Evolutionary conservation across 2,113 vertebrate species (phyloP).

Genomic region (Zingel zingel): DNA sequence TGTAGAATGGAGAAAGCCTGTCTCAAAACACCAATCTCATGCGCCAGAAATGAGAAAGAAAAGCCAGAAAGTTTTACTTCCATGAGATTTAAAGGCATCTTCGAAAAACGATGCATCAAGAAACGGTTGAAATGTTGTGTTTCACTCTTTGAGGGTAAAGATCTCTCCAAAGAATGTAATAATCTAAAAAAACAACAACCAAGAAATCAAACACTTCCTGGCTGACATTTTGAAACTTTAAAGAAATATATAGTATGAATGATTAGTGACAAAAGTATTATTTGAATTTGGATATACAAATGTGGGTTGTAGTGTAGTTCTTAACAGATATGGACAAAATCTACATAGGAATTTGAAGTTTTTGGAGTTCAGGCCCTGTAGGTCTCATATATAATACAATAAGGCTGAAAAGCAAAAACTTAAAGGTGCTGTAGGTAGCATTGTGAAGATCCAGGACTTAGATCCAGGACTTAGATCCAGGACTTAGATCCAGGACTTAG

Average conservation of each 20-base stretch:
- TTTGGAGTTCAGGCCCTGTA: neutral
- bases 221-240: neutral
- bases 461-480: too few species aligned
- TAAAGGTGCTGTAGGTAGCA: too few species aligned
- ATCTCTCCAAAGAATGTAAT: conserved; percentile 1
- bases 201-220: conserved; percentile 1
- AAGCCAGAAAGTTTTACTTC: too few species aligned
- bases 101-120: neutral
- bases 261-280: neutral
- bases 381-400: neutral
- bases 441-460: too few species aligned
- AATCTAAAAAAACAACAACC: neutral
- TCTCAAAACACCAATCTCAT: neutral
- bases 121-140: conserved; percentile 6
- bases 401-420: neutral
- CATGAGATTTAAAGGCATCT: neutral
- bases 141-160: neutral
- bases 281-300: conserved; percentile 32
- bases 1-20: neutral
- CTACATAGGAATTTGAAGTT: neutral
- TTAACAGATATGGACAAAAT: conserved; percentile 5
- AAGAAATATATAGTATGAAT: neutral
- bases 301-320: neutral
- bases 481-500: too few species aligned
- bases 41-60: too few species aligned